Base-by-base conservation (phyloP, 1,140 invertebrate species). In the Atopsyche davidsoni region DNA sequence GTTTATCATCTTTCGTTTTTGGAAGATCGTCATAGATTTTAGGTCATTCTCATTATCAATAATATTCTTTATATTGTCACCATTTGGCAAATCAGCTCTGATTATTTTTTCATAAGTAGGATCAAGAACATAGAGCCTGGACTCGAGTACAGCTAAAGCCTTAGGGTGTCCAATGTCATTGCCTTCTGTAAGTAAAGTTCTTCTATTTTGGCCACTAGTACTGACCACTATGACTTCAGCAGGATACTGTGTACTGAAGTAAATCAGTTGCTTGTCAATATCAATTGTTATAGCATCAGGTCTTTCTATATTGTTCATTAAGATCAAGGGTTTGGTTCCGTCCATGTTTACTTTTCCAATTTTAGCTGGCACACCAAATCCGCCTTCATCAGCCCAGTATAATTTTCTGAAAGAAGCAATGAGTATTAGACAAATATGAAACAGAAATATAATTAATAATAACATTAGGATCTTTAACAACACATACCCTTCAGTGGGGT, bases 331-430 rank as follows among this genome's bases (percentile, higher is more conserved):
- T 55, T 88, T 81, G 0, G 79, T 78, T 0, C 96, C 96, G 63
- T 96, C 93, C 92, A 99, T 96, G 60, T 93, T 89, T 0, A 92
- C 92, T 58, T 84, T 81, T 0, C 83, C 94, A 18, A 99, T 85
- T 68, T 98, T 99, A 1, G 85, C 77, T 0, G 88, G 86, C 0
- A 98, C 88, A 7, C 92, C 91, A 52, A 79, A 85, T 11, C 89
- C 91, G 4, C 96, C 96, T 56, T 92, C 88, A 64, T 99, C 96
- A 2, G 95, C 80, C 95, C 96, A 99, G 70, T 93, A 97, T 4
- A 97, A 67, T 73, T 86, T 86, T 32, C 85, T 85, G 61, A 36
- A 74, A 67, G 49, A 58, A n/a, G 23, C 13, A 56, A 44, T 34
- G 14, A 36, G 40, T 24, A 51, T 43, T n/a, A 36, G 19, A 54